Conservation (phyloP, 2,797 vertebrate species). For the Chromobotia macracanthus region DNA sequence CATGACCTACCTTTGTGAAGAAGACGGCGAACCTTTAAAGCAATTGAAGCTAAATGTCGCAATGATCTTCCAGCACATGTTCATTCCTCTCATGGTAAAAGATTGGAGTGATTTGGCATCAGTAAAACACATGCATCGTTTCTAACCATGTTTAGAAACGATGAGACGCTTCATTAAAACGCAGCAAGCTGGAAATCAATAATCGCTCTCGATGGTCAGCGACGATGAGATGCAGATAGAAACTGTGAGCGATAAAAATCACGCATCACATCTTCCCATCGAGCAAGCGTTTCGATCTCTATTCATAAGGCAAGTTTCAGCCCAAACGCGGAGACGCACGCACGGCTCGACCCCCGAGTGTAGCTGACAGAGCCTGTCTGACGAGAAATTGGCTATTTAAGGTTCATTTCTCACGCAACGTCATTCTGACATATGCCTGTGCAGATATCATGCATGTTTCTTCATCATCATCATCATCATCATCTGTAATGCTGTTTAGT, state of each 20-base stretch:
- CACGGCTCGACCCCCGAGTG: not conserved
- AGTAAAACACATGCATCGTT: conserved; percentile 46
- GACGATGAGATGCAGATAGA: conserved; percentile 10
- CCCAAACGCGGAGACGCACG: not conserved
- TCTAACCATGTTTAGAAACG: conserved; percentile 39
- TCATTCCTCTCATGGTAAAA: conserved; percentile 74
- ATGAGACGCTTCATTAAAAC: conserved; percentile 33
- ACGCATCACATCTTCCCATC: not conserved
- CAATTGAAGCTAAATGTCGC: conserved; percentile 78
- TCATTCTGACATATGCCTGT: not conserved
- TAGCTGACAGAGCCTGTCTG: not conserved
- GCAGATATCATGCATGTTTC: not conserved
- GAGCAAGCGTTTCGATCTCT: too few species aligned
- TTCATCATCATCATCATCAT: not conserved
- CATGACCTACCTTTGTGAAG: conserved; percentile 73
- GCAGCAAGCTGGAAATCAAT: too few species aligned
- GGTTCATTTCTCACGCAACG: conserved; percentile 1
- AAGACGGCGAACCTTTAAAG: conserved; percentile 72
- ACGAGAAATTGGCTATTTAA: not conserved
- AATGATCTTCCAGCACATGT: conserved; percentile 79
- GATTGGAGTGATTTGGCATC: conserved; percentile 47
- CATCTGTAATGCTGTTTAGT: not conserved
- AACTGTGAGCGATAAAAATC: conserved; percentile 18
- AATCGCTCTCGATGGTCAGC: conserved; percentile 14
- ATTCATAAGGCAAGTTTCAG: too few species aligned